These are phyloP conservation scores for Oxytorus armatus DNA, from an alignment of 2,888 invertebrate species.

Conservation along the genomic window DNA sequence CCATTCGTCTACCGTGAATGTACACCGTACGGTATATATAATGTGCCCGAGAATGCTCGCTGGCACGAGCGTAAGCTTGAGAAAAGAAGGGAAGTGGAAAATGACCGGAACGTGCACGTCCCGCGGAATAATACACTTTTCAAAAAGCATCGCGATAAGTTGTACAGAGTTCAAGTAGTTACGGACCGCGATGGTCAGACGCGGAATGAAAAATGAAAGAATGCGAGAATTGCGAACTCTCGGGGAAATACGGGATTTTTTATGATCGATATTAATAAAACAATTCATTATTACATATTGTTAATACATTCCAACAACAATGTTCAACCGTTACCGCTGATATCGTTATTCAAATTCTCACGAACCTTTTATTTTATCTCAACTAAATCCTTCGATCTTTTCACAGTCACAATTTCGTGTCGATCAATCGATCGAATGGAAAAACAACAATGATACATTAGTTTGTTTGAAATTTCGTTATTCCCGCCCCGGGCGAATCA, in stretches of 20 bases:
- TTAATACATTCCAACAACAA: too few relatives aligned
- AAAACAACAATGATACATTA: too few relatives aligned
- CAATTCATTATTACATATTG: too few relatives aligned
- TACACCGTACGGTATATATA: conserved; percentile 36
- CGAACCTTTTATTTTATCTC: not conserved
- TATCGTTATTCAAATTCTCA: not conserved
- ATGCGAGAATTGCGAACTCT: not conserved
- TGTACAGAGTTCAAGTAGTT: conserved; percentile 33
- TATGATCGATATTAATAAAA: not conserved
- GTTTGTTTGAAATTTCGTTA: too few relatives aligned
- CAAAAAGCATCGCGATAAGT: conserved; percentile 9
- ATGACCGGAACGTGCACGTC: conserved; percentile 53
- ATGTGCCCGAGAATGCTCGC: conserved; percentile 40
- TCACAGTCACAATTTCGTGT: not conserved
- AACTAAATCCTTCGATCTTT: not conserved
- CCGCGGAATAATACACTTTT: conserved; percentile 50
- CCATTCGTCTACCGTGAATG: conserved; percentile 51
- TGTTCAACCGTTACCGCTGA: not conserved
- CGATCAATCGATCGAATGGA: too few relatives aligned
- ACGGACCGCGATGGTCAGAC: conserved; percentile 30
- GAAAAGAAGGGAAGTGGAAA: conserved; percentile 52
- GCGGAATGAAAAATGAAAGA: conserved; percentile 28
- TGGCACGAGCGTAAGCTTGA: conserved; percentile 45
- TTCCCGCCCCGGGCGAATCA: too few relatives aligned
- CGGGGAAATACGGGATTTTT: not conserved